Evolutionary conservation across 2,797 vertebrate genomes (phyloP).

Genomic region (Argya squamiceps): DNA sequence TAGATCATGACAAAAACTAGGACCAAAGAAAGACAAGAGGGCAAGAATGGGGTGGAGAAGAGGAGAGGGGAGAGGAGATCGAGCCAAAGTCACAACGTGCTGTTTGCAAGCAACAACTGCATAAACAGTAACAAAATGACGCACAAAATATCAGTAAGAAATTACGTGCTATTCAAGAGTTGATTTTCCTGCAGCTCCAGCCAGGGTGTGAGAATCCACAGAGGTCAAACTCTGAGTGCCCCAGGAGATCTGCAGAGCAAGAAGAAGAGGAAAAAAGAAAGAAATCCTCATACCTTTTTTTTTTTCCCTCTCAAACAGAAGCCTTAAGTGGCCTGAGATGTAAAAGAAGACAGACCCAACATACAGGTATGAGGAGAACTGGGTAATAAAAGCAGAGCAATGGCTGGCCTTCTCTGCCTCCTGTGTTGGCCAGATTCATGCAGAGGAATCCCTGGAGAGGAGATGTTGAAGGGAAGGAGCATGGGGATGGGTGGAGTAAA

Average conservation of each 20-base stretch:
- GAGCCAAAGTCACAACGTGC: neutral
- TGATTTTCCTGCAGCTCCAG: neutral
- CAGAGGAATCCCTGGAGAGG: slow-evolving; percentile 17
- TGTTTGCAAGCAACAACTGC: slow-evolving; percentile 5
- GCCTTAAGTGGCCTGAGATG: neutral
- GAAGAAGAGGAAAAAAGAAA: neutral
- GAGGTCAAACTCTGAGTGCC: neutral
- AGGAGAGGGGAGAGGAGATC: neutral
- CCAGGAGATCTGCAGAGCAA: neutral
- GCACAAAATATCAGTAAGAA: neutral
- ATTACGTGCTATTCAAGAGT: neutral
- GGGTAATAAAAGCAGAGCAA: neutral
- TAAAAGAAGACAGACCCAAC: neutral
- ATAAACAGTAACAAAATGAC: neutral
- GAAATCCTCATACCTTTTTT: neutral
- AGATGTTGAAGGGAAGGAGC: slow-evolving; percentile 12
- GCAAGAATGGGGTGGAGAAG: neutral
- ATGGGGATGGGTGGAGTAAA: slow-evolving; percentile 10
- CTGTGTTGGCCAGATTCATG: neutral
- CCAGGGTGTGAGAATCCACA: neutral
- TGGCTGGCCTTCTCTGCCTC: neutral
- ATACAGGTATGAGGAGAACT: neutral
- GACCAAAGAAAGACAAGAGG: neutral
- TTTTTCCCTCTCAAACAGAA: neutral
- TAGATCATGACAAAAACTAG: neutral